Percentiles rank a stretch among this genome's conserved stretches.
Conservation (phyloP, 2,113 vertebrate species). For the Myocastor coypus region DNA sequence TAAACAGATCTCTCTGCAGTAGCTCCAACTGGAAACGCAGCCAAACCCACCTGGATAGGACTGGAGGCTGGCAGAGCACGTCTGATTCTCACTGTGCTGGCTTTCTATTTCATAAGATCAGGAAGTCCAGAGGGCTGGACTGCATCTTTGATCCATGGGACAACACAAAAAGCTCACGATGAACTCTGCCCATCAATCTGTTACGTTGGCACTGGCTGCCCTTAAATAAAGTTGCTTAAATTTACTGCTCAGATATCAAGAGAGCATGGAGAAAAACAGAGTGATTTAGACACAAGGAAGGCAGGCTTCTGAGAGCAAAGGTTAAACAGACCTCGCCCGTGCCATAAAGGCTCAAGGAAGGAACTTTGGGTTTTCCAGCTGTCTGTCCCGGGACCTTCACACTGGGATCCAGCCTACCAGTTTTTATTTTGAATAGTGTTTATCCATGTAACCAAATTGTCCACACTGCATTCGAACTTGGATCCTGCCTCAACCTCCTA, state of each 20-base stretch:
- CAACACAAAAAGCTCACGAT: not conserved
- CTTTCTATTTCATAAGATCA: not conserved
- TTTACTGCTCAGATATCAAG: not conserved
- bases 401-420: not conserved
- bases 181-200: not conserved
- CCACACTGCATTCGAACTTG: not conserved
- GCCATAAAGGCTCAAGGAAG: not conserved
- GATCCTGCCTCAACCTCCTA: not conserved
- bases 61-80: not conserved
- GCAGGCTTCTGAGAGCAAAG: not conserved
- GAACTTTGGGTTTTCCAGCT: not conserved
- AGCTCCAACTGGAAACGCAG: not conserved
- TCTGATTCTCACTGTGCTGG: not conserved
- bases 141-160: not conserved
- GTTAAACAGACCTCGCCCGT: not conserved
- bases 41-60: not conserved
- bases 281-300: not conserved
- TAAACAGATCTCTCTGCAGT: not conserved
- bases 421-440: not conserved
- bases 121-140: not conserved
- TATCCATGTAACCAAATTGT: not conserved
- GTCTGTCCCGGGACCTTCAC: not conserved
- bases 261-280: not conserved
- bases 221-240: not conserved
- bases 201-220: no score